These are phyloP conservation scores for Megalops cyprinoides DNA, from an alignment of 2,797 vertebrate genomes.

Conservation along the genomic window DNA sequence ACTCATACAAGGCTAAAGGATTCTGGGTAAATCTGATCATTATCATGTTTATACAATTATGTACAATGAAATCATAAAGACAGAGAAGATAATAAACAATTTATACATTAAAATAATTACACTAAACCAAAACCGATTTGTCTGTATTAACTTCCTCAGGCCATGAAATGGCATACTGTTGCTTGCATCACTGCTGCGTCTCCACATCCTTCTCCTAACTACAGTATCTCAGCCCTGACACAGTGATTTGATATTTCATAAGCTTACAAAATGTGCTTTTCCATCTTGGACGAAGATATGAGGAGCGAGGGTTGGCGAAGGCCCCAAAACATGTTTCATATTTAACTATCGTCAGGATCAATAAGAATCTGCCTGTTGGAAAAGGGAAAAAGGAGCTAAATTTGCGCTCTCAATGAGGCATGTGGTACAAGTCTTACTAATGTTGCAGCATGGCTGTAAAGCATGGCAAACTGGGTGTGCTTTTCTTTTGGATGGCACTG, in stretches of 20 bases:
- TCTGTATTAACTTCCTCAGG: background rate
- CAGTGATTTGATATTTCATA: background rate
- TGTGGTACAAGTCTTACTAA: no score
- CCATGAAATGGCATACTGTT: background rate
- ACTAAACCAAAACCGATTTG: constrained; percentile 46
- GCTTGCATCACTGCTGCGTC: background rate
- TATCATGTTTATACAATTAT: constrained; percentile 77
- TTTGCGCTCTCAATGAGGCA: background rate
- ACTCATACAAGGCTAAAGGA: constrained; percentile 74
- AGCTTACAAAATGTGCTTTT: constrained; percentile 21
- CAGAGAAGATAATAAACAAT: constrained; percentile 65
- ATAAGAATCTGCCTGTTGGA: background rate
- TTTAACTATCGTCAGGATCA: constrained; percentile 33
- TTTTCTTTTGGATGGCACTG: no score
- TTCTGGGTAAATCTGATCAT: constrained; percentile 79
- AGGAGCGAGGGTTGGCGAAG: background rate
- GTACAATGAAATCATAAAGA: constrained; percentile 56
- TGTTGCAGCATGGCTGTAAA: no score
- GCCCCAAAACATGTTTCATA: constrained; percentile 1
- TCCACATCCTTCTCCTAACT: background rate
- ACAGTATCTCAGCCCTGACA: background rate
- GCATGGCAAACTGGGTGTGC: no score
- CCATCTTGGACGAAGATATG: constrained; percentile 24
- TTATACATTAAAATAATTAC: constrained; percentile 77
- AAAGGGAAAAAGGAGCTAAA: background rate